phyloP scores from a whole-genome alignment of 2,888 invertebrate species.

The Invenusta paracnida region DNA sequence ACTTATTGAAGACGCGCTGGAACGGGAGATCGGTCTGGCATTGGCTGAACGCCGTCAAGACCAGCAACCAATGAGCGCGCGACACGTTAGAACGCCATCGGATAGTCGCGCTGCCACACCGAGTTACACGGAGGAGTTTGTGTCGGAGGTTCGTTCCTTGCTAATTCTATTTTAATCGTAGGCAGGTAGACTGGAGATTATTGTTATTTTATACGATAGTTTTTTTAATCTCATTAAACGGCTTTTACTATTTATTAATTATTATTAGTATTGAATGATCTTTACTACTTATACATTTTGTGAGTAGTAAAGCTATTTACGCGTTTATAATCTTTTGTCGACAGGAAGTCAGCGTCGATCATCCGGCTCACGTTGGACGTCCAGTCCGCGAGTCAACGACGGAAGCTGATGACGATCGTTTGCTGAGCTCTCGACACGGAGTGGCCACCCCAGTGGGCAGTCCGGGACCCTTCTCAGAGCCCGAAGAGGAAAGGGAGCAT shows the following conservation, averaged over 20 bases:
- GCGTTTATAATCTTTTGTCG: not conserved
- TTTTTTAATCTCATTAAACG: too few relatives aligned
- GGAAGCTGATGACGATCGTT: not conserved
- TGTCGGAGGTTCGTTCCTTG: not conserved
- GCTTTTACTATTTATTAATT: too few relatives aligned
- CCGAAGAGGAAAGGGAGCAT: not conserved
- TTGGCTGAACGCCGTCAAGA: not conserved
- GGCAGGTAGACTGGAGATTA: not conserved
- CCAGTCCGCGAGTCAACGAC: not conserved
- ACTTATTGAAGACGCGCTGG: constrained; percentile 1
- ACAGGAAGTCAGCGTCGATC: not conserved
- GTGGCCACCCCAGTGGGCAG: not conserved
- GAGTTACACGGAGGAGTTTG: not conserved
- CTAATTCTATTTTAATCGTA: too few relatives aligned
- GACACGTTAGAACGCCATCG: not conserved
- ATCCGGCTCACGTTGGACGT: not conserved
- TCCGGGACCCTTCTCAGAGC: not conserved
- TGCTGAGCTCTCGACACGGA: not conserved
- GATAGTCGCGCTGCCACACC: not conserved
- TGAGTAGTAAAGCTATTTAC: not conserved
- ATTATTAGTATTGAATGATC: too few relatives aligned
- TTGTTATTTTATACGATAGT: too few relatives aligned
- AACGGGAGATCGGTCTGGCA: not conserved
- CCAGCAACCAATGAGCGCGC: not conserved
- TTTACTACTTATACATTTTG: too few relatives aligned